Evolutionary conservation across 2,797 vertebrate genomes (phyloP), one percentile per base, ranked within the genome.

Genomic region (Merluccius polli): DNA sequence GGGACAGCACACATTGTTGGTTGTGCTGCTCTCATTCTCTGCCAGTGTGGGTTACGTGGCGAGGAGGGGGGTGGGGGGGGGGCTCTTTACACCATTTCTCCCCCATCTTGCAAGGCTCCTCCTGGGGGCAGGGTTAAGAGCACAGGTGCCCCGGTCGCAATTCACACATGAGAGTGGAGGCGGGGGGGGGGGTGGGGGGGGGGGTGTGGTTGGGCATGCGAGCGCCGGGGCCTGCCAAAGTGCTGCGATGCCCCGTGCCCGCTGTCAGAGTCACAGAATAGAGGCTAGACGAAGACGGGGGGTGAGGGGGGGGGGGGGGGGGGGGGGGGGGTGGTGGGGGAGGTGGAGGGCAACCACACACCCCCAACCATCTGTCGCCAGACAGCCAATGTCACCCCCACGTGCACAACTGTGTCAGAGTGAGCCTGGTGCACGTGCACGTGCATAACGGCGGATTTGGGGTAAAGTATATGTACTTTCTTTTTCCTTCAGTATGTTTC

Each of bases 321-420:
- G 52, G 21, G 80, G n/a, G n/a, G n/a, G n/a, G n/a, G n/a, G n/a
- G n/a, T n/a, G n/a, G n/a, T n/a, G n/a, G n/a, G n/a, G n/a, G n/a
- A n/a, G n/a, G n/a, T n/a, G n/a, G n/a, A n/a, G n/a, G n/a, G n/a
- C n/a, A n/a, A n/a, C n/a, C 70, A 36, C 18, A 12, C 31, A 8
- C 32, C 33, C 88, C 87, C 85, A 77, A 30, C 91, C 92, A 92
- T 92, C 92, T 92, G 92, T 70, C 86, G 78, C 79, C 33, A 82
- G 85, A 92, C 90, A 90, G 84, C 82, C 89, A 91, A 92, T 91
- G 90, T 92, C 91, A 91, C 90, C 89, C 90, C n/a, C 83, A 83
- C 73, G 38, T 85, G 80, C 79, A 80, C 32, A 73, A 36, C 74
- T 72, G 78, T 30, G 79, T 82, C 52, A 76, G 79, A 77, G 67